Base-by-base conservation (phyloP, 2,888 invertebrate species). In the Serrognathus titanus region DNA sequence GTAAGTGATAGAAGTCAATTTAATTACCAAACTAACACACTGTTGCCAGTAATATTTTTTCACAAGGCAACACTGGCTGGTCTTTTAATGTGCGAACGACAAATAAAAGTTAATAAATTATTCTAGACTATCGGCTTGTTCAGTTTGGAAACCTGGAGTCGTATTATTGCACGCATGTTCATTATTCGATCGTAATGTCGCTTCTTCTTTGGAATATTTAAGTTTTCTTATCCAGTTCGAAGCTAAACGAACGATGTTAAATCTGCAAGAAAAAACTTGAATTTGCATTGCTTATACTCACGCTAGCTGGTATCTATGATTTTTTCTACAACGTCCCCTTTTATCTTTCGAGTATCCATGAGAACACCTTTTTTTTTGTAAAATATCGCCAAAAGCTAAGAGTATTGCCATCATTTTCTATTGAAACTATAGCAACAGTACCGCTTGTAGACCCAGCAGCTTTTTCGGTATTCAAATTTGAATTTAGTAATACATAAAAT, bases 341-440 rank as follows among this genome's bases (percentile, higher is more conserved):
- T 61, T 58, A 51, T 65, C 64, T 38, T 61, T 54, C 10, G 51
- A 57, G 47, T 58, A 59, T 6, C 65, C 65, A 39, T 59, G 40
- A 0, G 57, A 51, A 58, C 65, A 65, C 39, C 53, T 57, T 16
- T 58, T 57, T 16, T 58, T 55, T 13, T 53, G 55, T 20, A 50
- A 39, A 46, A 55, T 55, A 31, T 55, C 57, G 3, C 55, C 57
- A 11, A 58, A 38, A 9, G 54, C 4, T 31, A 7, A 31, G 6
- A 5, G 24, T 31, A 31, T 1, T 1, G 6, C 7, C 24, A 7
- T 31, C 24, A 7, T 31, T 31, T 31, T 31, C 24, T 31, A 31
- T 31, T 31, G 24, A 31, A 31, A 31, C 6, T 31, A 31, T 31
- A 1, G 24, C 39, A 4, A 55, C 11, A 13, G 38, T 50, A 7